A percentile compares a stretch with the other conserved stretches of the same genome.
These are phyloP conservation scores for Neotoxoptera formosana DNA, from an alignment of 1,140 invertebrate genomes.

Conservation along the genomic window DNA sequence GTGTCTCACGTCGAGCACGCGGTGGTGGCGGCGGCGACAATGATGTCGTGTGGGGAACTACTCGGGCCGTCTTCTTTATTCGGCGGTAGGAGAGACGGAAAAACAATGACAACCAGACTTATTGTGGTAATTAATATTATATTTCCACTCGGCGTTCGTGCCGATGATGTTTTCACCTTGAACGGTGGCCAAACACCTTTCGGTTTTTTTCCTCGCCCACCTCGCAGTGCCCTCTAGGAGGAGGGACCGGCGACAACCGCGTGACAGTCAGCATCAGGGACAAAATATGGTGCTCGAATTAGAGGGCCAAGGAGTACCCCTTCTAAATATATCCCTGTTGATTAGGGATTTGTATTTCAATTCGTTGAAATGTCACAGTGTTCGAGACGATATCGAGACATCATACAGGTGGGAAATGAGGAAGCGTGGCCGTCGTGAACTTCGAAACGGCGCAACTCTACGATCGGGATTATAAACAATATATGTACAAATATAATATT, in stretches of 20 bases:
- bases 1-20: conserved; percentile 25
- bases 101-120: conserved; percentile 56
- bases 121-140: conserved; percentile 54
- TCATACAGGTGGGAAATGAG: too few species aligned
- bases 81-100: conserved; percentile 20
- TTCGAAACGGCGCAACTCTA: neutral
- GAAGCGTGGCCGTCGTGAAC: too few species aligned
- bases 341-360: too few species aligned
- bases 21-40: neutral
- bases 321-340: too few species aligned
- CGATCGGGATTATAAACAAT: neutral
- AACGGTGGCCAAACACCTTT: conserved; percentile 53
- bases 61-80: neutral
- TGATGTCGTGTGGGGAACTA: conserved; percentile 24
- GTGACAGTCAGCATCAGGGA: too few species aligned
- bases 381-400: neutral
- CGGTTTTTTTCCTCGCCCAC: neutral
- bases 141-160: conserved; percentile 35
- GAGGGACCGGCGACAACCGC: neutral
- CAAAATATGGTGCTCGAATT: too few species aligned
- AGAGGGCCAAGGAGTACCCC: too few species aligned
- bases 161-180: conserved; percentile 51
- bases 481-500: too few species aligned
- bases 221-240: neutral
- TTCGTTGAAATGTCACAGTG: too few species aligned